Evolutionary conservation across 2,113 vertebrate genomes (phyloP).

Genomic region (Protomyctophum bolini): DNA sequence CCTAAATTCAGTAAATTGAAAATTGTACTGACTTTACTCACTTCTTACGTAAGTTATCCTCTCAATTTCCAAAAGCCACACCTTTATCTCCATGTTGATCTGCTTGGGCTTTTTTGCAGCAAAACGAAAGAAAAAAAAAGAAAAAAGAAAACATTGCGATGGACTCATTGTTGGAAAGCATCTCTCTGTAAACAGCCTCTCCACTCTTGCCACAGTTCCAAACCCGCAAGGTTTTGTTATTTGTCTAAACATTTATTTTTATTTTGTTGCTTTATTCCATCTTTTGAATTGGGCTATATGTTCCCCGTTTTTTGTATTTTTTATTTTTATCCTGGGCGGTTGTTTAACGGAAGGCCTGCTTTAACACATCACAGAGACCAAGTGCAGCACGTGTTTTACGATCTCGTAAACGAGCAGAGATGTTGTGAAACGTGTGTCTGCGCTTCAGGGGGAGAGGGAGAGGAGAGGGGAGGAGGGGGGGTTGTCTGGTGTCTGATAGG

Average conservation of each 20-base stretch:
- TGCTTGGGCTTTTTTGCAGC: background rate
- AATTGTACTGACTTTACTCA: conserved; percentile 1
- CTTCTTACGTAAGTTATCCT: conserved; percentile 25
- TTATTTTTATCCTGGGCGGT: conserved; percentile 49
- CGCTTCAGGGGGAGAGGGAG: conserved; percentile 38
- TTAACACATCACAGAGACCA: conserved; percentile 79
- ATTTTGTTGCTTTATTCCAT: conserved; percentile 45
- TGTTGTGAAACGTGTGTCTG: conserved; percentile 81
- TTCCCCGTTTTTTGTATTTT: conserved; percentile 53
- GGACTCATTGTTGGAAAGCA: background rate
- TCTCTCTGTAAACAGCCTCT: conserved; percentile 3
- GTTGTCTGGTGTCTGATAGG: conserved; percentile 75
- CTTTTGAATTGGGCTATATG: conserved; percentile 41
- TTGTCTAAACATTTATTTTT: conserved; percentile 55
- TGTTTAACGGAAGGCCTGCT: conserved; percentile 78
- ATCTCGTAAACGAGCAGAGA: conserved; percentile 81
- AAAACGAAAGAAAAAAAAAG: no score
- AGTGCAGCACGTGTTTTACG: conserved; percentile 79
- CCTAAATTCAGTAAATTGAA: no score
- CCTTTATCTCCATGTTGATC: conserved; percentile 26
- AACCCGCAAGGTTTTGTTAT: background rate
- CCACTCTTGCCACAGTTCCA: conserved; percentile 14
- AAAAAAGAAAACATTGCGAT: conserved; percentile 1
- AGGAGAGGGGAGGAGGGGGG: conserved; percentile 8
- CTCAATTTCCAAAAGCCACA: conserved; percentile 43